These are phyloP conservation scores for Pomatorhinus ruficollis DNA, from an alignment of 2,113 vertebrate genomes.

Conservation along the genomic window DNA sequence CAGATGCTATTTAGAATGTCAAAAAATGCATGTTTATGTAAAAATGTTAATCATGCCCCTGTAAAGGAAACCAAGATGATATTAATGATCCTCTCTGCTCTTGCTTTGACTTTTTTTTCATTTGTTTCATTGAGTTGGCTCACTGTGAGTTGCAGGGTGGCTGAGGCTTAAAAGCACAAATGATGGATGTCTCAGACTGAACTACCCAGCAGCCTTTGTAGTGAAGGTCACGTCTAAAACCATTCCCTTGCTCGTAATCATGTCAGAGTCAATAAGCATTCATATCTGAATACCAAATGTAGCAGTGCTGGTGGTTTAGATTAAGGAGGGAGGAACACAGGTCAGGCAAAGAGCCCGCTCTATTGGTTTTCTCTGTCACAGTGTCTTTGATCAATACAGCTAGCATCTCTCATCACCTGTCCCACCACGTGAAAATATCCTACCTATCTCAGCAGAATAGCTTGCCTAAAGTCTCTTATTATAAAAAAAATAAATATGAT, in stretches of 20 bases:
- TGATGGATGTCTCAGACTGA: conserved; percentile 36
- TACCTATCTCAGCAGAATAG: neutral
- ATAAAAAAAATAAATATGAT: neutral
- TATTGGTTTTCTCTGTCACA: neutral
- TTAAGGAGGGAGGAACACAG: conserved; percentile 4
- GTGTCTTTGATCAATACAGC: neutral
- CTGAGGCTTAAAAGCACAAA: neutral
- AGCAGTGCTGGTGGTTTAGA: conserved; percentile 28
- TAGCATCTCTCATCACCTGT: neutral
- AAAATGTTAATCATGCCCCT: neutral
- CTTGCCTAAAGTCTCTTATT: neutral
- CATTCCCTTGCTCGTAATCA: neutral
- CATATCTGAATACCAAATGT: conserved; percentile 16
- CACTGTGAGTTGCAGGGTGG: neutral
- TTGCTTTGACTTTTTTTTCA: conserved; percentile 19
- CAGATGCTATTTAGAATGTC: neutral
- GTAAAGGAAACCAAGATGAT: neutral
- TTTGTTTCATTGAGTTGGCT: conserved; percentile 3
- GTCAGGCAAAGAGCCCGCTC: neutral
- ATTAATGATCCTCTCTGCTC: neutral
- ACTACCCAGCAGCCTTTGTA: conserved; percentile 9
- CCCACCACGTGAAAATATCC: neutral
- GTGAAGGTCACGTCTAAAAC: conserved; percentile 8
- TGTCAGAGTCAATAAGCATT: conserved; percentile 57
- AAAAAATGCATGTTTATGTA: neutral